Conservation (phyloP, 1,140 invertebrate species). For the Ptiloglossa arizonensis region DNA sequence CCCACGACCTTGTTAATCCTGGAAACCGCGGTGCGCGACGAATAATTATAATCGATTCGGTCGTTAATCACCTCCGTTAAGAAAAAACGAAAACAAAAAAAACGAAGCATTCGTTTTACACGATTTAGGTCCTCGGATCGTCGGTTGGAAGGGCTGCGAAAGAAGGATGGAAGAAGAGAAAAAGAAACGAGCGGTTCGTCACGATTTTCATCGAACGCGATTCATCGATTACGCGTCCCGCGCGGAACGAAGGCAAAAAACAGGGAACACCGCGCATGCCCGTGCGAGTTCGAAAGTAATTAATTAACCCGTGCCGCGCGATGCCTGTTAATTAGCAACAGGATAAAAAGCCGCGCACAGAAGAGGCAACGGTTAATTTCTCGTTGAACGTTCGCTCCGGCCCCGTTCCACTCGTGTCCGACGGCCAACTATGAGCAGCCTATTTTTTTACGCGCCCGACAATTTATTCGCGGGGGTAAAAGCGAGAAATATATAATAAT, state of each 20-base stretch:
- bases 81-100: too few relatives aligned
- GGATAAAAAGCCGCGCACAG: slow-evolving; percentile 31
- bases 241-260: background rate
- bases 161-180: background rate
- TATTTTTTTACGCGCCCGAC: background rate
- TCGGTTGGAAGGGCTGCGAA: background rate
- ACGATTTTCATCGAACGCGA: slow-evolving; percentile 12
- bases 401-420: background rate
- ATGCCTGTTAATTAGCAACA: slow-evolving; percentile 45
- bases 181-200: background rate
- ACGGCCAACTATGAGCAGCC: background rate
- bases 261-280: too few relatives aligned
- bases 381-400: slow-evolving; percentile 24
- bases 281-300: slow-evolving; percentile 26
- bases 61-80: background rate
- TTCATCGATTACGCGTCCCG: slow-evolving; percentile 7
- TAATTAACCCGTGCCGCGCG: slow-evolving; percentile 41
- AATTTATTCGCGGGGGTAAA: slow-evolving; percentile 51
- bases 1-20: too few relatives aligned
- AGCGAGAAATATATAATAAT: slow-evolving; percentile 66
- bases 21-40: too few relatives aligned
- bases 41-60: too few relatives aligned
- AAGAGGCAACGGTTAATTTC: slow-evolving; percentile 33
- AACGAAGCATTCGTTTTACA: background rate
- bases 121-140: background rate